phyloP scores from a whole-genome alignment of 2,888 invertebrate species.

The Eilema caniola region DNA sequence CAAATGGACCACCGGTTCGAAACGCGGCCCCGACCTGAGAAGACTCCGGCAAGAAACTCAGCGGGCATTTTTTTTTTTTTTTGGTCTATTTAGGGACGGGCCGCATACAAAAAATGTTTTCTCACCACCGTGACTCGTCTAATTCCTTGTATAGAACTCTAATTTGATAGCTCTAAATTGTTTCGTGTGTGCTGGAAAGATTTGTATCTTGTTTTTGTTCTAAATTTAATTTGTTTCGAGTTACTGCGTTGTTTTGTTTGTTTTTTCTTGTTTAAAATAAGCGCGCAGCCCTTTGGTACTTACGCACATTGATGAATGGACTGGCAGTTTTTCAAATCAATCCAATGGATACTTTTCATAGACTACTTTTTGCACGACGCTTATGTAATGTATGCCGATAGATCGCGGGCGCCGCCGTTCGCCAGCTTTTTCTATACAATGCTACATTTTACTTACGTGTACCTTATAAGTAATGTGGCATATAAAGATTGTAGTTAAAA shows the following conservation, averaged over 20 bases:
- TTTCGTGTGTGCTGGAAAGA: constrained; percentile 47
- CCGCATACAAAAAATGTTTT: constrained; percentile 46
- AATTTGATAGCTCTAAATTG: constrained; percentile 57
- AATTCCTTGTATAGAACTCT: constrained; percentile 54
- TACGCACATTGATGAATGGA: constrained; percentile 79
- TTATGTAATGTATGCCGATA: constrained; percentile 56
- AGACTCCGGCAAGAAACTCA: too few species aligned
- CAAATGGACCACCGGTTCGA: too few species aligned
- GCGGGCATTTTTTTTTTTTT: too few species aligned
- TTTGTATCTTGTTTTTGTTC: constrained; percentile 46
- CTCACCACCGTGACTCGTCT: constrained; percentile 53
- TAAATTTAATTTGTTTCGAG: constrained; percentile 42
- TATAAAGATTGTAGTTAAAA: constrained; percentile 65
- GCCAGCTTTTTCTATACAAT: constrained; percentile 40
- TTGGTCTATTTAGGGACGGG: too few species aligned
- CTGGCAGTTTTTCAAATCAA: constrained; percentile 71
- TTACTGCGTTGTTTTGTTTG: constrained; percentile 27
- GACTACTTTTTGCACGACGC: constrained; percentile 60
- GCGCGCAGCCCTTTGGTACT: constrained; percentile 59
- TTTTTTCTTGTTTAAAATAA: constrained; percentile 27
- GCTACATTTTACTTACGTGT: constrained; percentile 50
- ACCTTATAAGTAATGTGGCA: constrained; percentile 49
- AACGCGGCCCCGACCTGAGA: too few species aligned
- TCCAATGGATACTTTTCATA: constrained; percentile 64
- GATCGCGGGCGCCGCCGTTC: constrained; percentile 27